Evolutionary conservation across 2,113 vertebrate species (phyloP).

Genomic region (Formicarius rufipectus): DNA sequence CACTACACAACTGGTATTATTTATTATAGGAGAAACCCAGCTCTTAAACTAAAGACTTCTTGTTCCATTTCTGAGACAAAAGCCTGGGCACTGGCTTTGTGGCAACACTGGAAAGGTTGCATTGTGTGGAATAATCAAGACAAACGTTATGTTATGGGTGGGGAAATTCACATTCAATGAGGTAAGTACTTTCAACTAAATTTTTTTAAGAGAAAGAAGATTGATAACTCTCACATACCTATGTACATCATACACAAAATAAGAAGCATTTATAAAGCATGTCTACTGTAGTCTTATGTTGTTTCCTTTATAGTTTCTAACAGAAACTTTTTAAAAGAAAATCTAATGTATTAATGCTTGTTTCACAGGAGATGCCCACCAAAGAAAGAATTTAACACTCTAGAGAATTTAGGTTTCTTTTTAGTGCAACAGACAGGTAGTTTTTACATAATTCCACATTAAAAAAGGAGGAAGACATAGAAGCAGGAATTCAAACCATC

Average conservation of each 20-base stretch:
- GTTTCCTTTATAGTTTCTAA: not conserved
- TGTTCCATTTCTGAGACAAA: not conserved
- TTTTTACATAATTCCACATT: not conserved
- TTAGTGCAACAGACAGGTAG: not conserved
- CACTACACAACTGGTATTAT: not conserved
- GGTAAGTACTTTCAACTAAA: not conserved
- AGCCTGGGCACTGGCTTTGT: not conserved
- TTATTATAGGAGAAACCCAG: not conserved
- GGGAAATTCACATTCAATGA: not conserved
- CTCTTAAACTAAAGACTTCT: not conserved
- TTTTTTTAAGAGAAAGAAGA: not conserved
- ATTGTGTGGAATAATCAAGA: not conserved
- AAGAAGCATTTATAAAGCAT: not conserved
- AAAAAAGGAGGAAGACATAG: not conserved
- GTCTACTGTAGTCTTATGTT: not conserved
- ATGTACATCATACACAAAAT: not conserved
- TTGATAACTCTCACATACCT: not conserved
- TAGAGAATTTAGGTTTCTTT: not conserved
- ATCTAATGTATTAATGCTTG: not conserved
- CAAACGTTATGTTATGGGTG: not conserved
- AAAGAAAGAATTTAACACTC: not conserved
- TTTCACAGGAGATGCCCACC: not conserved
- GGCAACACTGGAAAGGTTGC: not conserved
- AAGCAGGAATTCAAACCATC: not conserved
- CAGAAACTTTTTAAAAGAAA: not conserved